These are phyloP conservation scores for Callyntrura guangdongensis DNA, from an alignment of 2,888 invertebrate genomes.

Conservation along the genomic window DNA sequence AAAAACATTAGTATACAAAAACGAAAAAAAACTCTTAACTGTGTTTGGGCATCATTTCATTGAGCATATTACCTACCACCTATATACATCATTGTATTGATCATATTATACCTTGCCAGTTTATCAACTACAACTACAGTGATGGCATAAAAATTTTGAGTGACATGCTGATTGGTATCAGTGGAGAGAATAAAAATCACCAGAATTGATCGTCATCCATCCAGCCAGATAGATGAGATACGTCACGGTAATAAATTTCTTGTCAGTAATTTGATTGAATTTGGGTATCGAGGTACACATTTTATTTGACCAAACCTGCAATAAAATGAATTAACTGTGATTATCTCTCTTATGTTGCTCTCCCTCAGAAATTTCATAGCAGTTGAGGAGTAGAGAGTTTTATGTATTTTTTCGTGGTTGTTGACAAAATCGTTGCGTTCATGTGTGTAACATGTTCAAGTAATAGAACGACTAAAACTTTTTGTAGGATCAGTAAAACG, in stretches of 20 bases:
- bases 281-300: constrained; percentile 39
- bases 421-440: constrained; percentile 12
- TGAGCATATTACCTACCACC: not conserved
- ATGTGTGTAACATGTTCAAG: too few species aligned
- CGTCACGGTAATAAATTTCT: constrained; percentile 72
- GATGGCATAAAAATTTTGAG: constrained; percentile 29
- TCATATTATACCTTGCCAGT: not conserved
- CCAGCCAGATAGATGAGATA: constrained; percentile 51
- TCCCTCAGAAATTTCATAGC: constrained; percentile 13
- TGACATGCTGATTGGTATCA: constrained; percentile 62
- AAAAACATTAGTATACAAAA: constrained; percentile 30
- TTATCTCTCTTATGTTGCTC: not conserved
- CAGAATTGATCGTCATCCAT: constrained; percentile 31
- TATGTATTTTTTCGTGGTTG: constrained; percentile 5
- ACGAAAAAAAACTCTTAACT: not conserved
- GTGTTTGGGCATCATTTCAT: constrained; percentile 26
- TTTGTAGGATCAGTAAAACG: not conserved
- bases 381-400: not conserved
- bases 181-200: constrained; percentile 33
- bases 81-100: not conserved
- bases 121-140: too few species aligned
- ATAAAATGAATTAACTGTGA: constrained; percentile 49
- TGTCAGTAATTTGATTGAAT: constrained; percentile 66
- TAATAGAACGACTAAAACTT: constrained; percentile 33
- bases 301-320: constrained; percentile 37